These are phyloP conservation scores for Drosophila emarginata DNA, from an alignment of 2,888 invertebrate species.

Conservation along the genomic window DNA sequence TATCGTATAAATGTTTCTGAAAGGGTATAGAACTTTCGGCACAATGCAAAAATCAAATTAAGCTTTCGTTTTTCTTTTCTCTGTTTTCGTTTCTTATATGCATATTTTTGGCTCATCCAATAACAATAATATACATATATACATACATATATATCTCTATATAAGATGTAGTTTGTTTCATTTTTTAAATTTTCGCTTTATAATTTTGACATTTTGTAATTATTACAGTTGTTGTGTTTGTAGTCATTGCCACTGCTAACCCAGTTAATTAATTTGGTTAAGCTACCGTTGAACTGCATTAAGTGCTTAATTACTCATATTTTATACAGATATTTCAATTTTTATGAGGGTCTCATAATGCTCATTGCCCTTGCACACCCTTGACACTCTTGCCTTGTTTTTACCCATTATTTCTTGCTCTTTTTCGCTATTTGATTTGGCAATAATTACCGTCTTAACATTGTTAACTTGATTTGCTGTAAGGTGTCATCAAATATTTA, in stretches of 20 bases:
- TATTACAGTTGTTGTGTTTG: conserved; percentile 10
- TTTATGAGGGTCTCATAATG: conserved; percentile 25
- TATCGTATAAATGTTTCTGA: not conserved
- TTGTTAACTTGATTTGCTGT: conserved; percentile 25
- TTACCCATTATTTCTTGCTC: not conserved
- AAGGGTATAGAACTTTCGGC: not conserved
- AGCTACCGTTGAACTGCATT: conserved; percentile 41
- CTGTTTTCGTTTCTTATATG: conserved; percentile 33
- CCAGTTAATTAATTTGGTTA: conserved; percentile 59
- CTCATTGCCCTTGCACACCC: conserved; percentile 44
- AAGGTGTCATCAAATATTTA: conserved; percentile 38
- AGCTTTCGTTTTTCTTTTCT: not conserved
- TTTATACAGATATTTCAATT: conserved; percentile 33
- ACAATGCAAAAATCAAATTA: not conserved
- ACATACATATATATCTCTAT: not conserved
- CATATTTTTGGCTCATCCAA: conserved; percentile 40
- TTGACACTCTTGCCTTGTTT: conserved; percentile 58
- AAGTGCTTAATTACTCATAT: conserved; percentile 30
- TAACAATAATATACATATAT: not conserved
- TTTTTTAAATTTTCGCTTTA: conserved; percentile 18
- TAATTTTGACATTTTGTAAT: conserved; percentile 33
- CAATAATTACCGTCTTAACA: conserved; percentile 45
- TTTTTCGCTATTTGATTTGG: conserved; percentile 36
- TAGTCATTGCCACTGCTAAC: conserved; percentile 35
- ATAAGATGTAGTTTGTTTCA: not conserved